These are phyloP conservation scores for Stenchaetothrips biformis DNA, from an alignment of 2,888 invertebrate species.

Conservation along the genomic window DNA sequence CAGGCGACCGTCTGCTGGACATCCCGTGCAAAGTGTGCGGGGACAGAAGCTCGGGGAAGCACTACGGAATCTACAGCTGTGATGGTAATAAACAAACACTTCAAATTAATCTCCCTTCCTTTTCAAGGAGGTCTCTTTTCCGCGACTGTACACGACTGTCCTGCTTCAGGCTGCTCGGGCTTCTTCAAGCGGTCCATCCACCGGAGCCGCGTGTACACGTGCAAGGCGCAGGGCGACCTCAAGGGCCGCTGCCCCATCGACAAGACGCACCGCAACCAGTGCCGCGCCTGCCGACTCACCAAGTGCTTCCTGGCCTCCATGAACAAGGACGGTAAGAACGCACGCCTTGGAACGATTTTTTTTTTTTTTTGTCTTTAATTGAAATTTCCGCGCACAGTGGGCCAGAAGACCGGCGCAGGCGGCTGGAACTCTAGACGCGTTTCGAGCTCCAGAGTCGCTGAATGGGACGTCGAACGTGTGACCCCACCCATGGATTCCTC, in stretches of 20 bases:
- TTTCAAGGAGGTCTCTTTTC: conserved; percentile 29
- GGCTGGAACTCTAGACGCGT: too few relatives aligned
- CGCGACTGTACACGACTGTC: not conserved
- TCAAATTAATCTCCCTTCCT: conserved; percentile 27
- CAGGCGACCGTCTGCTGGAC: conserved; percentile 94
- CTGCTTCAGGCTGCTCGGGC: conserved; percentile 75
- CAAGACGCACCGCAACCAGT: conserved; percentile 95
- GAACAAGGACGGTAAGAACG: conserved; percentile 92
- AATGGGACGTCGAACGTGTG: too few relatives aligned
- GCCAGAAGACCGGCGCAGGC: too few relatives aligned
- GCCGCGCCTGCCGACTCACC: conserved; percentile 87
- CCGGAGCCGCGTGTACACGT: conserved; percentile 91
- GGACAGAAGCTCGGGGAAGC: conserved; percentile 97
- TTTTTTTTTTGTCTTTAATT: not conserved
- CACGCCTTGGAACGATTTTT: conserved; percentile 32
- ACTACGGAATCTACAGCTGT: conserved; percentile 99
- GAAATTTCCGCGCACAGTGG: not conserved
- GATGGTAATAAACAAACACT: conserved; percentile 67
- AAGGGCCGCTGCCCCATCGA: conserved; percentile 94
- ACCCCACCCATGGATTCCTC: too few relatives aligned
- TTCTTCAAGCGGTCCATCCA: conserved; percentile 96
- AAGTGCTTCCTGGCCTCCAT: conserved; percentile 95
- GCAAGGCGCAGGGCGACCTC: conserved; percentile 89
- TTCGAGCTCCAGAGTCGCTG: too few relatives aligned
- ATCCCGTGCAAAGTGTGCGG: conserved; percentile 99